Percentiles rank a stretch among this genome's conserved stretches.
Conservation (phyloP, 2,888 invertebrate genomes). For the Sipha maydis region DNA sequence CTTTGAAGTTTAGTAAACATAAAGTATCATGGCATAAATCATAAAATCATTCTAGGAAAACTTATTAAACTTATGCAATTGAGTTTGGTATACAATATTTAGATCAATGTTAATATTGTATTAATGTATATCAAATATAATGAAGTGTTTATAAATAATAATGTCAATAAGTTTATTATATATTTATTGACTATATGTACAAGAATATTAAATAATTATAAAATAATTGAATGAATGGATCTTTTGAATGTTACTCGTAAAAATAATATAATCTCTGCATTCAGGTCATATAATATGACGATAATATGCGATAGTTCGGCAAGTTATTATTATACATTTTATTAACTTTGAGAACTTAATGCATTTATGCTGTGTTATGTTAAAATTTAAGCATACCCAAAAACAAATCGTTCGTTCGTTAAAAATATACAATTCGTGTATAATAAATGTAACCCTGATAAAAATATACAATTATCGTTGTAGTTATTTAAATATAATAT, state of each 20-base stretch:
- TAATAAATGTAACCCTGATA: no score
- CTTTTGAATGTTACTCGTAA: neutral
- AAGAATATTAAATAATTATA: neutral
- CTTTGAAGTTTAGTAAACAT: neutral
- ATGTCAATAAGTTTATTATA: no score
- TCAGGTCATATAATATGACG: neutral
- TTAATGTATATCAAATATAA: neutral
- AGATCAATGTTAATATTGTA: neutral
- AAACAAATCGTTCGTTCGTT: no score
- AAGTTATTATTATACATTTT: neutral
- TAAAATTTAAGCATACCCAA: no score
- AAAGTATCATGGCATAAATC: neutral
- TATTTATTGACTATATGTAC: neutral
- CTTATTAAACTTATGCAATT: no score
- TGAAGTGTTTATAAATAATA: neutral
- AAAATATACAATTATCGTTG: no score
- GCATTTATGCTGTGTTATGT: no score
- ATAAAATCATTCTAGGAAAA: neutral
- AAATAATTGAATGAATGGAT: neutral
- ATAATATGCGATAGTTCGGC: neutral
- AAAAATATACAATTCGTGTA: no score
- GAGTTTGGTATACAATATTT: no score
- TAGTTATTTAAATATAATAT: no score
- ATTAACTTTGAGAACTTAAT: no score
- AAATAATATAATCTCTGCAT: neutral